Percentiles rank a stretch among this genome's conserved stretches.
Conservation (phyloP, 2,888 invertebrate genomes). For the Chirona hameri region DNA sequence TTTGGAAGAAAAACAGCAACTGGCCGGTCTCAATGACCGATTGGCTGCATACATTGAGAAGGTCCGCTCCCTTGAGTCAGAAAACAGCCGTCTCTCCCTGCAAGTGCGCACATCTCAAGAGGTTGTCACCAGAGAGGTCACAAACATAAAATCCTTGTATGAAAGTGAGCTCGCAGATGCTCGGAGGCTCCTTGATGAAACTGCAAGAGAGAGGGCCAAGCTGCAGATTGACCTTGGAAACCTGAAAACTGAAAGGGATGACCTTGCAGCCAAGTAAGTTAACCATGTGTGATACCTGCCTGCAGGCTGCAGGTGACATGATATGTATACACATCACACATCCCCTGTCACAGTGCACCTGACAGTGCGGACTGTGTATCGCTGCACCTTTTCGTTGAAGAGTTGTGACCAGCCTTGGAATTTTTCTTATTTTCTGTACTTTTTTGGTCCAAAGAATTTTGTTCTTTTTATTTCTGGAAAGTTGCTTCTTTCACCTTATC, state of each 20-base stretch:
- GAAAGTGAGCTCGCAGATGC: constrained; percentile 90
- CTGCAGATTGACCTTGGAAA: constrained; percentile 89
- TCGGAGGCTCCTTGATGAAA: constrained; percentile 83
- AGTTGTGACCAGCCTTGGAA: too few species aligned
- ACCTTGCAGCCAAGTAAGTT: constrained; percentile 67
- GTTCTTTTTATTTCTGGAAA: too few species aligned
- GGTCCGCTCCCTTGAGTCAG: constrained; percentile 84
- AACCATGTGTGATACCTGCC: too few species aligned
- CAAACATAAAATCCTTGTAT: constrained; percentile 84
- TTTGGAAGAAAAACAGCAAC: constrained; percentile 87
- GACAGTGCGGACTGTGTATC: too few species aligned
- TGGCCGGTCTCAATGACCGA: constrained; percentile 92
- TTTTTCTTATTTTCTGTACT: too few species aligned
- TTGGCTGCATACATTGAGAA: constrained; percentile 94
- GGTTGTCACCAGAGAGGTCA: constrained; percentile 79
- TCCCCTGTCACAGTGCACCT: too few species aligned
- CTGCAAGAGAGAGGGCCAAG: constrained; percentile 86
- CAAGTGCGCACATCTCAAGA: constrained; percentile 75
- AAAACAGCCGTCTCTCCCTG: constrained; percentile 78
- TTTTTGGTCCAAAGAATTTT: too few species aligned
- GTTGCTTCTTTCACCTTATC: too few species aligned
- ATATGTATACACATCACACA: too few species aligned
- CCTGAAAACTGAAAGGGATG: constrained; percentile 78
- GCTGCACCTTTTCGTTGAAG: too few species aligned
- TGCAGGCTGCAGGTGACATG: too few species aligned